Percentiles rank a stretch among this genome's conserved stretches.
phyloP scores from a whole-genome alignment of 2,797 vertebrate genomes.

The Crenuchus spilurus region DNA sequence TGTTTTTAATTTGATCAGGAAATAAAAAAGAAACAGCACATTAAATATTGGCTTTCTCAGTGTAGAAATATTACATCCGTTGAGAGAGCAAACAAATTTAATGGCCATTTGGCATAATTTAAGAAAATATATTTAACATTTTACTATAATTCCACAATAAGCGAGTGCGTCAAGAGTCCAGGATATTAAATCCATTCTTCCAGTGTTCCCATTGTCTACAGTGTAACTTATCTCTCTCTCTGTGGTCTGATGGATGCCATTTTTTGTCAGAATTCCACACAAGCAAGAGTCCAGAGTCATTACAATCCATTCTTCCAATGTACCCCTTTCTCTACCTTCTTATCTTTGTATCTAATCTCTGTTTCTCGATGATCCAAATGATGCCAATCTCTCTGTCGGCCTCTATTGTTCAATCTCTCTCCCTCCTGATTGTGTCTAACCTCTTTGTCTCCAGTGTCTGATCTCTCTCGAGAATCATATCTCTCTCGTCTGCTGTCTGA shows the following conservation, averaged over 20 bases:
- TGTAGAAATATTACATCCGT: conserved; percentile 11
- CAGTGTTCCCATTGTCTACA: neutral
- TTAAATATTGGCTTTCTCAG: conserved; percentile 10
- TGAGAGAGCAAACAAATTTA: conserved; percentile 10
- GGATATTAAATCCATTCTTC: neutral
- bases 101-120: conserved; percentile 3
- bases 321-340: neutral
- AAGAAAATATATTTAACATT: conserved; percentile 8
- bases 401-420: neutral
- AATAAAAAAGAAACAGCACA: conserved; percentile 21
- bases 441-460: neutral
- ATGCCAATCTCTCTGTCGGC: neutral
- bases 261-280: conserved; percentile 1
- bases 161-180: neutral
- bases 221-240: neutral
- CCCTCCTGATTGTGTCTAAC: neutral
- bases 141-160: conserved; percentile 7
- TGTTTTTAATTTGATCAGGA: conserved; percentile 12
- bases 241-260: neutral
- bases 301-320: neutral
- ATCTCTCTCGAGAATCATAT: too few species aligned
- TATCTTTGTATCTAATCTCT: neutral
- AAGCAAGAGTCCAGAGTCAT: neutral
- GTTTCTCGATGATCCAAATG: neutral
- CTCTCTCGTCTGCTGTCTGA: neutral